Evolutionary conservation across 53 echinoderm and acorn worm genomes (phyloP), one percentile per base, ranked within the genome.

Genomic region (Crossaster papposus): DNA sequence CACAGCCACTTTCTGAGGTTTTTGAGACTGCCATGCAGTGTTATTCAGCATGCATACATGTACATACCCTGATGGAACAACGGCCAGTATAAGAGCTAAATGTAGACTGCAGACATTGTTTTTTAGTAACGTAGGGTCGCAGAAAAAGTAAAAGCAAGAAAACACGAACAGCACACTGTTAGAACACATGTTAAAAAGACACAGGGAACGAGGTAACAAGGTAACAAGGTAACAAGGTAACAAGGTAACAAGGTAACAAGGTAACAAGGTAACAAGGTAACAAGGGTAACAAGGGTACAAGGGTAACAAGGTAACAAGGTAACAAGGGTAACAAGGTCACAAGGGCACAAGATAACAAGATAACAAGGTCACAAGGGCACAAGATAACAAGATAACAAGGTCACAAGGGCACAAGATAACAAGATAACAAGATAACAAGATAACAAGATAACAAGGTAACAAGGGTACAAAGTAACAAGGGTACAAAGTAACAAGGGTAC

Each of bases 21-120:
- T 36, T 34, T 44, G 35, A 73, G 74, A 36, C 74, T 12, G 14
- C 12, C 36, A 36, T 30, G 72, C 54, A 70, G 65, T 70, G 17
- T 37, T 28, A 20, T 62, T 30, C 74, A 51, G 72, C 76, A 87
- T 87, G 77, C 87, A 75, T 87, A 87, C 87, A 53, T 62, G 77
- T 87, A 87, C 87, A 75, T 87, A 87, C 87, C 87, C 87, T 75
- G 87, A 87, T 87, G 14, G 87, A 34, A 63, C 87, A 35, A 62
- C 87, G 87, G 26, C 87, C 87, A 87, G 76, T 77, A 87, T 58
- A 51, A n/a, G 77, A 87, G 87, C 63, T 87, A 54, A 13, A 44
- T 78, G 78, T 35, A 72, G 84, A 77, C 87, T 87, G 87, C 62
- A 87, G 77, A 87, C 58, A 77, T 87, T n/a, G n/a, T n/a, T n/a